Conservation (phyloP, 2,113 vertebrate species). For the Globicephala melas region DNA sequence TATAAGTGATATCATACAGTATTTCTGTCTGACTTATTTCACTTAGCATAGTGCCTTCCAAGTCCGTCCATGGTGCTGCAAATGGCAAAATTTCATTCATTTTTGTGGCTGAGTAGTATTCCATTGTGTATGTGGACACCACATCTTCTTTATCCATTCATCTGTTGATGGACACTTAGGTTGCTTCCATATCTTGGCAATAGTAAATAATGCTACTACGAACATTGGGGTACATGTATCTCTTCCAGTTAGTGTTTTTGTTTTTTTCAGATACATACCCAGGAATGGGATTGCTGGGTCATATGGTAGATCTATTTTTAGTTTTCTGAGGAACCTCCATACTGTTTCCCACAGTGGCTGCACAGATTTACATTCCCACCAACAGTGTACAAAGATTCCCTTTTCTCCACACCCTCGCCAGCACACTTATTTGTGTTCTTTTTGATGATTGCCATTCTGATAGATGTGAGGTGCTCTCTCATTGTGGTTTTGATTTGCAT, state of each 20-base stretch:
- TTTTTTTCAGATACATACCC: not conserved
- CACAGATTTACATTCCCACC: not conserved
- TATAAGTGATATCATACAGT: not conserved
- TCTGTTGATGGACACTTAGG: not conserved
- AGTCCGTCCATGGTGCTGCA: not conserved
- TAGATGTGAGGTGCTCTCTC: not conserved
- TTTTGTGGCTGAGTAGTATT: not conserved
- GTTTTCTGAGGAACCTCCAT: not conserved
- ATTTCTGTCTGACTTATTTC: not conserved
- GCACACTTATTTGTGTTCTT: not conserved
- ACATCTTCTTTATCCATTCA: not conserved
- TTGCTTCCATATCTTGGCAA: not conserved
- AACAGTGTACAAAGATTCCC: fast-evolving
- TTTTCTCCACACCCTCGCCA: not conserved
- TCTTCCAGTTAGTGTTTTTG: not conserved
- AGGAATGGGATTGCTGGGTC: not conserved
- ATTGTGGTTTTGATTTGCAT: not conserved
- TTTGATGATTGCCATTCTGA: not conserved
- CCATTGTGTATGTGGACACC: not conserved
- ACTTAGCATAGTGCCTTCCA: not conserved
- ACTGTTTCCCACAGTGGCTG: not conserved
- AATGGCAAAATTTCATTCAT: not conserved
- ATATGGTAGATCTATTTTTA: not conserved
- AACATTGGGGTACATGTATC: not conserved
- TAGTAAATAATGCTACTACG: not conserved